Evolutionary conservation across 1,140 invertebrate species (phyloP).

Genomic region (Lethocerus indicus): DNA sequence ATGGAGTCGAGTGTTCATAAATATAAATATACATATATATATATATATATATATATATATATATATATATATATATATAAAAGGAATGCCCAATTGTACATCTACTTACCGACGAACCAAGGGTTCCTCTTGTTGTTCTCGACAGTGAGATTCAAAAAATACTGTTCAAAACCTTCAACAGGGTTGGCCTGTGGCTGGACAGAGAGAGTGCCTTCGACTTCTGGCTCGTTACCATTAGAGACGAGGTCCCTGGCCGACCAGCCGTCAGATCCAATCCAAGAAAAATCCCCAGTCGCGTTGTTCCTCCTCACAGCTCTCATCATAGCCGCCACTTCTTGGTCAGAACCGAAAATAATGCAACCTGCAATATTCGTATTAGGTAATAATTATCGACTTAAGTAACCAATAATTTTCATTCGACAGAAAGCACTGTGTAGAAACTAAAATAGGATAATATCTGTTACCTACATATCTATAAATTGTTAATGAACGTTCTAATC

Average conservation of each 20-base stretch:
- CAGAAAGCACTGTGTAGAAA: too few species aligned
- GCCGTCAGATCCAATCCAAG: slow-evolving; percentile 90
- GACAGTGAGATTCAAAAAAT: slow-evolving; percentile 69
- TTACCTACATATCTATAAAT: too few species aligned
- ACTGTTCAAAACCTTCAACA: slow-evolving; percentile 70
- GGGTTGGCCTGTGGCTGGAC: slow-evolving; percentile 80
- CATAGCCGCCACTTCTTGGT: slow-evolving; percentile 90
- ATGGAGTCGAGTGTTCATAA: too few species aligned
- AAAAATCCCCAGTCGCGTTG: slow-evolving; percentile 76
- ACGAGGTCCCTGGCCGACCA: slow-evolving; percentile 79
- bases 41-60: too few species aligned
- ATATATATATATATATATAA: too few species aligned
- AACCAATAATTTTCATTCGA: too few species aligned
- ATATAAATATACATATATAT: too few species aligned
- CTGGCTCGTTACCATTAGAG: slow-evolving; percentile 70
- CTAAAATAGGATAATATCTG: too few species aligned
- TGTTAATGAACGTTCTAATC: too few species aligned
- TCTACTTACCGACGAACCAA: slow-evolving; percentile 82
- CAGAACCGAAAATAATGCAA: slow-evolving; percentile 88
- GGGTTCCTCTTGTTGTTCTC: slow-evolving; percentile 78
- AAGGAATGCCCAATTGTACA: too few species aligned
- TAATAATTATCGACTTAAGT: too few species aligned
- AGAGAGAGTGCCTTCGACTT: slow-evolving; percentile 72
- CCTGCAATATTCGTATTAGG: too few species aligned
- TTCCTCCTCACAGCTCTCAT: slow-evolving; percentile 76